These are phyloP conservation scores for Lithobates pipiens DNA, from an alignment of 2,797 vertebrate genomes.

Conservation along the genomic window DNA sequence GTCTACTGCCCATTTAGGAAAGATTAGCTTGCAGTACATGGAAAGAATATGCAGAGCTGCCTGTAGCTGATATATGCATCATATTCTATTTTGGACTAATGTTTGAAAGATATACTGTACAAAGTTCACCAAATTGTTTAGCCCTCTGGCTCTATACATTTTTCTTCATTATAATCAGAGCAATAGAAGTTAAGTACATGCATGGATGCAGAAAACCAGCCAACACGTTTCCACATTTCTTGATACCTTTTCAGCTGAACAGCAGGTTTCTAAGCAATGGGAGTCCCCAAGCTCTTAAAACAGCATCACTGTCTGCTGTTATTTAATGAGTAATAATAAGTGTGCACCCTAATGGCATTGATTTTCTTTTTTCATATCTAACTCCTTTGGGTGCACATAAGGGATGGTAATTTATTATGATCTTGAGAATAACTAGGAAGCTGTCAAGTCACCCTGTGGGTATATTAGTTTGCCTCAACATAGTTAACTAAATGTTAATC, in stretches of 20 bases:
- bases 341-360: constrained; percentile 17
- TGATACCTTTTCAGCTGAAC: constrained; percentile 39
- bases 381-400: constrained; percentile 30
- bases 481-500: not conserved
- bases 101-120: not conserved
- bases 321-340: constrained; percentile 48
- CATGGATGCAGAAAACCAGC: not conserved
- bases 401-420: constrained; percentile 15
- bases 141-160: not conserved
- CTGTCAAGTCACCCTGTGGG: not conserved
- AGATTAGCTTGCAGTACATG: not conserved
- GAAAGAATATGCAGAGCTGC: not conserved
- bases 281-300: constrained; percentile 31
- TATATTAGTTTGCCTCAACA: not conserved
- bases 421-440: not conserved
- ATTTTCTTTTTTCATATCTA: constrained; percentile 34
- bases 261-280: constrained; percentile 33
- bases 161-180: constrained; percentile 26
- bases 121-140: not conserved
- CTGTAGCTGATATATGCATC: not conserved
- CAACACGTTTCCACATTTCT: constrained; percentile 10
- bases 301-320: constrained; percentile 27
- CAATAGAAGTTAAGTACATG: not conserved
- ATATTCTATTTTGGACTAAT: not conserved
- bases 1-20: not conserved